phyloP scores from a whole-genome alignment of 1,140 invertebrate species.

The Chironomus tepperi region DNA sequence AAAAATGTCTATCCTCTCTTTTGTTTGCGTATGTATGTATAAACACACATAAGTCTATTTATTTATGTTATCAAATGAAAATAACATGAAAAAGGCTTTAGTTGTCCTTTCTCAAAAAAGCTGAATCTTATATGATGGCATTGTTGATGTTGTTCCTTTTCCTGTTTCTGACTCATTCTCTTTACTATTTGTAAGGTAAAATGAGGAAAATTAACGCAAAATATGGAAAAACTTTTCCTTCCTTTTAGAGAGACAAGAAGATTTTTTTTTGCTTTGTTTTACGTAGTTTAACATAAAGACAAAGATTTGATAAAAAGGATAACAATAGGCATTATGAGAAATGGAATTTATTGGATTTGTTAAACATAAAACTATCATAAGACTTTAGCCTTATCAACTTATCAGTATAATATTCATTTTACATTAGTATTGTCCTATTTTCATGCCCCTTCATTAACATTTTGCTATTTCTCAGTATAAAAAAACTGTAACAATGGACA shows the following conservation, averaged over 20 bases:
- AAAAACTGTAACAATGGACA: background rate
- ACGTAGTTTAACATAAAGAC: background rate
- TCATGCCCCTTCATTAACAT: background rate
- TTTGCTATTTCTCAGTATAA: background rate
- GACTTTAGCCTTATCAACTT: background rate
- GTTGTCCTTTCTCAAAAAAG: no score
- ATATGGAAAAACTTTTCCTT: background rate
- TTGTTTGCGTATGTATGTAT: no score
- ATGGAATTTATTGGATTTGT: background rate
- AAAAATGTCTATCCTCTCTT: no score
- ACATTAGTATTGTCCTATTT: background rate
- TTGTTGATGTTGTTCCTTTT: no score
- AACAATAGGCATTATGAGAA: background rate
- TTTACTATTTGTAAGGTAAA: background rate
- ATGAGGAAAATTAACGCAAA: background rate
- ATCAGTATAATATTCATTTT: no score
- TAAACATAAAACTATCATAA: background rate
- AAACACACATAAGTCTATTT: no score
- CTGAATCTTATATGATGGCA: no score
- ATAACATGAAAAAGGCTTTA: background rate
- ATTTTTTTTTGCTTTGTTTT: background rate
- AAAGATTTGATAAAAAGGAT: background rate
- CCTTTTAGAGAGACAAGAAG: background rate
- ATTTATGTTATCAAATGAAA: background rate
- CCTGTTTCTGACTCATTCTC: no score